A percentile compares a stretch with the other conserved stretches of the same genome.
Conservation (phyloP, 2,797 vertebrate species). For the Semaprochilodus insignis region DNA sequence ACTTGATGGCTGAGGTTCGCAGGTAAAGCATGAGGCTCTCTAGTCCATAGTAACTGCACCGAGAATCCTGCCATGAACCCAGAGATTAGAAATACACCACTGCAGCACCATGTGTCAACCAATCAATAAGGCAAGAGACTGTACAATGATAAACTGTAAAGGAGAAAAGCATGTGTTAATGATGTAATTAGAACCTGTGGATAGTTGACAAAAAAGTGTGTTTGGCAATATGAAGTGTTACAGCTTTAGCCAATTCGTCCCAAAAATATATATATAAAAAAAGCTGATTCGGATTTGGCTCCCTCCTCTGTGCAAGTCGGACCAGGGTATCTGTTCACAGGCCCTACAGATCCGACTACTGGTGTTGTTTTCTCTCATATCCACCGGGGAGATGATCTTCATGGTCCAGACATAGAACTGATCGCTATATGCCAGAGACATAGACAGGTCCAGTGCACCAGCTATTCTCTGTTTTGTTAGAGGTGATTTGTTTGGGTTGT, state of each 20-base stretch:
- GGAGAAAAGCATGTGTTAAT: not conserved
- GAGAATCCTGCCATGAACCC: constrained; percentile 32
- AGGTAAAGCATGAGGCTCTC: constrained; percentile 41
- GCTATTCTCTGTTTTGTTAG: not conserved
- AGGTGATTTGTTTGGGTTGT: not conserved
- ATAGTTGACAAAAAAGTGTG: constrained; percentile 3
- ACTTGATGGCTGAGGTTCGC: constrained; percentile 59
- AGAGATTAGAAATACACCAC: constrained; percentile 31
- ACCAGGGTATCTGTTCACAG: not conserved
- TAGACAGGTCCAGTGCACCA: not conserved
- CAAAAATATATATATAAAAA: not conserved
- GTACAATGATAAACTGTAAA: constrained; percentile 30
- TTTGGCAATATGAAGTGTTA: constrained; percentile 9
- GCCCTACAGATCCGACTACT: not conserved
- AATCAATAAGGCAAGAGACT: constrained; percentile 59
- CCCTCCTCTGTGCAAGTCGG: constrained; percentile 21
- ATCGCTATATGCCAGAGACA: not conserved
- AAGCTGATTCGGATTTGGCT: constrained; percentile 4
- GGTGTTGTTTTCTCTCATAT: not conserved
- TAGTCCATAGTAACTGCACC: constrained; percentile 32
- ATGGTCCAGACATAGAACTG: not conserved
- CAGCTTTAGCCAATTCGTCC: not conserved
- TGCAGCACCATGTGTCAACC: constrained; percentile 55
- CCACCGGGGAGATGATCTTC: constrained; percentile 16
- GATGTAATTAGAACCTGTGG: constrained; percentile 11